A percentile compares a stretch with the other conserved stretches of the same genome.
Evolutionary conservation across 30 jellyfish, hydroid and myxozoan genomes (phyloP).

Genomic region (Cassiopea xamachana): DNA sequence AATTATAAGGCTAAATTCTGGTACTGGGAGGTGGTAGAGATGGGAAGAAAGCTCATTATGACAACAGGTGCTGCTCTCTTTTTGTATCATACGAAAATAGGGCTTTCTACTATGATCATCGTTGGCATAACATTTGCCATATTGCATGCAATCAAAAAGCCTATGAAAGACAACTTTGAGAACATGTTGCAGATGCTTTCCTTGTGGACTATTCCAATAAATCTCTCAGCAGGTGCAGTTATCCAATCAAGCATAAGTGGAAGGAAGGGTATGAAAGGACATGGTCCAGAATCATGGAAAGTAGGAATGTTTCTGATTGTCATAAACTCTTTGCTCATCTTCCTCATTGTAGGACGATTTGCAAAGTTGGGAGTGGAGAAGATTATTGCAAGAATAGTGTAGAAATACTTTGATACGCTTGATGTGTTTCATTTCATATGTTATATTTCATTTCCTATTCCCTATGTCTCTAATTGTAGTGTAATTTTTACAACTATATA

Average conservation of each 20-base stretch:
- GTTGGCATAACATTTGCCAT: slow-evolving; percentile 33
- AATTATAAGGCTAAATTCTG: slow-evolving; percentile 31
- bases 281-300: slow-evolving; percentile 12
- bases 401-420: too few relatives aligned
- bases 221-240: slow-evolving; percentile 53
- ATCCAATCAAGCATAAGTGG: neutral
- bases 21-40: slow-evolving; percentile 64
- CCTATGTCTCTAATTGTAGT: too few relatives aligned
- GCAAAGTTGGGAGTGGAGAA: neutral
- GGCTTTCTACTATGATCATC: slow-evolving; percentile 19
- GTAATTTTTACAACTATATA: too few relatives aligned
- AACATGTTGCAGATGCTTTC: slow-evolving; percentile 54
- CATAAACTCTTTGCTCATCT: slow-evolving; percentile 11
- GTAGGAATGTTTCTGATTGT: slow-evolving; percentile 18
- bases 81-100: slow-evolving; percentile 16
- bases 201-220: slow-evolving; percentile 22
- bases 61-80: slow-evolving; percentile 51
- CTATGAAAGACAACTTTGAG: slow-evolving; percentile 46
- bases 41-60: slow-evolving; percentile 49
- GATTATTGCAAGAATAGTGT: neutral
- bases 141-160: slow-evolving; percentile 41
- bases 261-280: neutral
- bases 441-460: too few relatives aligned
- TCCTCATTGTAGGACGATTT: slow-evolving; percentile 21
- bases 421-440: too few relatives aligned